These are phyloP conservation scores for Cartodere bifasciata DNA, from an alignment of 2,888 invertebrate genomes.

Conservation along the genomic window DNA sequence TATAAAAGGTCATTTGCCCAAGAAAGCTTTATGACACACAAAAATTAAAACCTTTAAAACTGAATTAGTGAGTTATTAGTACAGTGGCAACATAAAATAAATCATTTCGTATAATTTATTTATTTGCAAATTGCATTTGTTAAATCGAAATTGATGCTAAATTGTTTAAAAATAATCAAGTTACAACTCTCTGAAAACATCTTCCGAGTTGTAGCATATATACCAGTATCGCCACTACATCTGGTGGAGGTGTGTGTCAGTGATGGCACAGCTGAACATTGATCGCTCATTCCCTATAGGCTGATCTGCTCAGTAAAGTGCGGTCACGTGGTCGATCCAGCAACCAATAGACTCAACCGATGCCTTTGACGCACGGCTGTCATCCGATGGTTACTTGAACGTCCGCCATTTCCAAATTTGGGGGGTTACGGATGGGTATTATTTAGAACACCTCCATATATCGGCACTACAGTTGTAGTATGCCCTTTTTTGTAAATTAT, in stretches of 20 bases:
- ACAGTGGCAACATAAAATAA: no score
- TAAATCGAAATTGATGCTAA: no score
- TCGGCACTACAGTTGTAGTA: conserved; percentile 41
- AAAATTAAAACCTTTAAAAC: no score
- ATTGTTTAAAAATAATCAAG: no score
- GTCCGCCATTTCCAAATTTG: conserved; percentile 51
- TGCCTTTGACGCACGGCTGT: conserved; percentile 42
- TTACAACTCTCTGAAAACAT: no score
- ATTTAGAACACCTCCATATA: conserved; percentile 46
- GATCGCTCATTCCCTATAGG: conserved; percentile 42
- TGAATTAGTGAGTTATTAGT: no score
- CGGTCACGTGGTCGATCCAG: conserved; percentile 50
- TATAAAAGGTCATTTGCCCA: no score
- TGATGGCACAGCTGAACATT: conserved; percentile 51
- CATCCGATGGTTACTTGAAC: conserved; percentile 45
- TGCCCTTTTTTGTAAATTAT: conserved; percentile 36
- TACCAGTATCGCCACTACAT: no score
- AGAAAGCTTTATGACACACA: no score
- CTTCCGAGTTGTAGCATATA: no score
- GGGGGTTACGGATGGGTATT: conserved; percentile 43
- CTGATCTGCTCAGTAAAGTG: conserved; percentile 52
- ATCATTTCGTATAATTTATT: no score
- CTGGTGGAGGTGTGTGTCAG: conserved; percentile 47
- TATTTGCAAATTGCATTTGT: no score
- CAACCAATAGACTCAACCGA: conserved; percentile 44